These are phyloP conservation scores for Neomonachus schauinslandi DNA, from an alignment of 2,113 vertebrate species.

Conservation along the genomic window DNA sequence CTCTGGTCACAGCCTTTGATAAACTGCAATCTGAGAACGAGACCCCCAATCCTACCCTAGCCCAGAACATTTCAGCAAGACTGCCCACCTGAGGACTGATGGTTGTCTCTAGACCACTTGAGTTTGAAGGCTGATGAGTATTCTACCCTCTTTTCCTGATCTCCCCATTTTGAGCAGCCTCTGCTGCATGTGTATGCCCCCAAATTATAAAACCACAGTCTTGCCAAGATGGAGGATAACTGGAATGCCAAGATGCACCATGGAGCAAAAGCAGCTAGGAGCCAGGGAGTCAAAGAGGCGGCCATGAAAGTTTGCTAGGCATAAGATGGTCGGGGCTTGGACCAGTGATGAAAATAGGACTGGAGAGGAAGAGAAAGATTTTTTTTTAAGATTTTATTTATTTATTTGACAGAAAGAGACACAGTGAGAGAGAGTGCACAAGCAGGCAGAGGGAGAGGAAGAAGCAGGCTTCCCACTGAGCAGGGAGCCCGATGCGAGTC, in stretches of 20 bases:
- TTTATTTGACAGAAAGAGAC: too few species aligned
- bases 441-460: too few species aligned
- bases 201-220: neutral
- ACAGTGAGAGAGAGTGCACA: too few species aligned
- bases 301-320: slow-evolving; percentile 10
- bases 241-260: neutral
- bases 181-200: neutral
- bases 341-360: neutral
- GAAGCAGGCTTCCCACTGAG: too few species aligned
- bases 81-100: neutral
- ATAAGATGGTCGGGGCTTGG: slow-evolving; percentile 1
- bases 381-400: neutral
- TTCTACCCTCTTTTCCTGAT: neutral
- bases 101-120: neutral
- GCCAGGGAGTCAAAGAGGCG: slow-evolving; percentile 4
- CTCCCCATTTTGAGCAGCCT: neutral
- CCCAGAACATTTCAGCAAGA: neutral
- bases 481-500: too few species aligned
- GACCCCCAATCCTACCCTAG: neutral
- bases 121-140: neutral
- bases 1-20: neutral
- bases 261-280: neutral
- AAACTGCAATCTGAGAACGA: neutral
- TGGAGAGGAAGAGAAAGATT: neutral
- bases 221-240: slow-evolving; percentile 20